Base-by-base conservation (phyloP, 2,888 invertebrate species). In the Spialia ferax region DNA sequence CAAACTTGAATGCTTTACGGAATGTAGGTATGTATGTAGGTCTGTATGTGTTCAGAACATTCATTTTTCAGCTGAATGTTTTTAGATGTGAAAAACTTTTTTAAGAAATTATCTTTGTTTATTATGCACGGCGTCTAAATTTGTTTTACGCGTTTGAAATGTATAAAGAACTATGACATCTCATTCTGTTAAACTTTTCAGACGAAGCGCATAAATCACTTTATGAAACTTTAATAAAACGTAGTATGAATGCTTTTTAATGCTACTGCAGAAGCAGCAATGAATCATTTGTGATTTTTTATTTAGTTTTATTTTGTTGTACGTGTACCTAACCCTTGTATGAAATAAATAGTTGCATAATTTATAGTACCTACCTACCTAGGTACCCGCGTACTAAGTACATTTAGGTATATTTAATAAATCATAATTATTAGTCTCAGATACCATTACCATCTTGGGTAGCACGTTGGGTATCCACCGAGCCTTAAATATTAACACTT, bases 1-100 rank as follows among this genome's bases (percentile, higher is more conserved):
- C 26, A 55, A 63, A 55, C 42, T 55, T 52, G 60, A 59, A 60
- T 60, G 50, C 23, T 65, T 38, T 59, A 52, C 42, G 54, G 54
- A 60, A 18, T 26, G 35, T 35, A 29, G 7, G 6, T 29, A 35
- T 35, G 11, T 11, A 35, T n/a, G n/a, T 23, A 18, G 50, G 50
- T 50, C 10, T 18, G 32, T 32, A 15, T 15, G 13, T 48, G 18
- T 54, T 29, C 59, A n/a, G 11, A 66, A 22, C n/a, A 60, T 15
- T 52, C 20, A 50, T 18, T 18, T n/a, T 18, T 18, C 26, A 45
- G 55, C 13, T n/a, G n/a, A 42, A 54, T 54, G 35, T 54, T 63
- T 62, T 55, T n/a, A n/a, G n/a, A n/a, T n/a, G n/a, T n/a, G n/a
- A n/a, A n/a, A n/a, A n/a, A n/a, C n/a, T n/a, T 62, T 61, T 23